Percentiles rank a stretch among this genome's conserved stretches.
Conservation (phyloP, 2,113 vertebrate genomes). For the Glaucomys volans region DNA sequence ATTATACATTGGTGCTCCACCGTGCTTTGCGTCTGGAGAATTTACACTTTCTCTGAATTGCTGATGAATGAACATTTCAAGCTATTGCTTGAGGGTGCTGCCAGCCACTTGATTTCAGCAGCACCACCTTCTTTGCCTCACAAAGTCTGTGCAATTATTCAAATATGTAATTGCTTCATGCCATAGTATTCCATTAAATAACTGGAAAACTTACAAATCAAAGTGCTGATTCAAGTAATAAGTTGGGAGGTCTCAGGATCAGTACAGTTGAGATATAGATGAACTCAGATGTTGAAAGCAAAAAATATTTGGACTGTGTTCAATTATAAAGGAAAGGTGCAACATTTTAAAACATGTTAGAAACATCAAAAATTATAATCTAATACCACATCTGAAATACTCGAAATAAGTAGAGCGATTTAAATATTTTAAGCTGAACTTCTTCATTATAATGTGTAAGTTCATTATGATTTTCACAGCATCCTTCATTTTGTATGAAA, state of each 20-base stretch:
- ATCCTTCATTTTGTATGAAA: neutral
- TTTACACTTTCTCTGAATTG: neutral
- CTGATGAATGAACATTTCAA: neutral
- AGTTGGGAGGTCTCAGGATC: neutral
- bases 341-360: neutral
- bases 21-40: neutral
- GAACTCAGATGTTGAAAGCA: neutral
- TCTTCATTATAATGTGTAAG: neutral
- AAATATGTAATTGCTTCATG: neutral
- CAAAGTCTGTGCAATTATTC: neutral
- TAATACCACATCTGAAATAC: neutral
- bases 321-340: neutral
- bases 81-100: neutral
- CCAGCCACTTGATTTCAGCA: neutral
- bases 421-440: neutral
- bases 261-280: neutral
- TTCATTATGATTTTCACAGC: neutral
- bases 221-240: neutral
- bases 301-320: neutral
- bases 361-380: neutral
- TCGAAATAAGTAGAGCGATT: neutral
- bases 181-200: constrained; percentile 1
- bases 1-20: neutral
- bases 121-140: neutral
- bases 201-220: neutral